Base-by-base conservation (phyloP, 1,140 invertebrate species). In the Euborellia annulipes region DNA sequence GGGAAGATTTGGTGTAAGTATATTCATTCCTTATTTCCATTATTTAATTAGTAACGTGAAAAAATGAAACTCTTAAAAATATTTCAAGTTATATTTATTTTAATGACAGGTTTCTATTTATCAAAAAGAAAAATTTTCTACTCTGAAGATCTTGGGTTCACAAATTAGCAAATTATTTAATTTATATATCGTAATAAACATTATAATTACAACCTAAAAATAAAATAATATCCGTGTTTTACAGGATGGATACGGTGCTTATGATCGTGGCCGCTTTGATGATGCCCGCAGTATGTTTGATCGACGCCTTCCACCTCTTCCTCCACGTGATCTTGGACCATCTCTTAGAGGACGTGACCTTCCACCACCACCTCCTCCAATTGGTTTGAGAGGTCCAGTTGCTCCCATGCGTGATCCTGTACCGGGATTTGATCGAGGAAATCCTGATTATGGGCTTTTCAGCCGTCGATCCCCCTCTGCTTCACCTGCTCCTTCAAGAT, bases 1-100 rank as follows among this genome's bases (percentile, higher is more conserved):
- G 78, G 79, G 79, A 68, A 77, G 78, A 70, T 84, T 82, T 72
- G 78, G 79, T 69, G 80, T 84, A 79, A 75, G 67, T 41, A 36
- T 67, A 63, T 57, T 50, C 61, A 51, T 53, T 53, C n/a, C n/a
- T n/a, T n/a, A n/a, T n/a, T n/a, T n/a, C n/a, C n/a, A n/a, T n/a
- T n/a, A n/a, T n/a, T n/a, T n/a, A n/a, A n/a, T n/a, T n/a, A n/a
- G n/a, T n/a, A n/a, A n/a, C n/a, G n/a, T n/a, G n/a, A n/a, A n/a
- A n/a, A n/a, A n/a, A n/a, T n/a, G n/a, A n/a, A n/a, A n/a, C n/a
- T n/a, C n/a, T n/a, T n/a, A n/a, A n/a, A n/a, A n/a, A n/a, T n/a
- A n/a, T n/a, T n/a, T n/a, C n/a, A n/a, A n/a, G n/a, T n/a, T n/a
- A n/a, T n/a, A n/a, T n/a, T n/a, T n/a, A n/a, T n/a, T n/a, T n/a